Conservation (phyloP, 1,140 invertebrate species). For the Myzus persicae region DNA sequence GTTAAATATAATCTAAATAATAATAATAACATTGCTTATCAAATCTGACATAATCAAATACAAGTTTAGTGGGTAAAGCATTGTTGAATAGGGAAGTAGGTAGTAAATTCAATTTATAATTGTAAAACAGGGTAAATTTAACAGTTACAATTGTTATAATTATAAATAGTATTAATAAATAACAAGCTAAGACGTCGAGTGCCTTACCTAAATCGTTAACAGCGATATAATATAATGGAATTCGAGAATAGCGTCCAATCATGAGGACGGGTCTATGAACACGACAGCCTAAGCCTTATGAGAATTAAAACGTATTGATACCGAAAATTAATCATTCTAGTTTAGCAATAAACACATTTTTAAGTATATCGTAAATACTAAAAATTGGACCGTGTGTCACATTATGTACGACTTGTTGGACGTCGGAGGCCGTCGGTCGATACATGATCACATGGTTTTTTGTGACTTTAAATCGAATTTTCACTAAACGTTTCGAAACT, state of each 20-base stretch:
- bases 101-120: not conserved
- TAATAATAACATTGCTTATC: too few species aligned
- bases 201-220: not conserved
- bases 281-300: not conserved
- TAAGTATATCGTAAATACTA: not conserved
- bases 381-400: not conserved
- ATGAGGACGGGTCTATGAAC: not conserved
- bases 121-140: not conserved
- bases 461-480: not conserved
- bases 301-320: not conserved
- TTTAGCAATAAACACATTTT: not conserved
- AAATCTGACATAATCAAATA: too few species aligned
- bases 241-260: not conserved
- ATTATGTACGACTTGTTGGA: not conserved
- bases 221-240: not conserved
- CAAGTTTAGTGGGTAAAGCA: not conserved
- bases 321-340: not conserved
- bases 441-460: not conserved
- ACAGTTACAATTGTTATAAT: not conserved
- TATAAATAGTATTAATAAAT: not conserved
- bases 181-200: not conserved
- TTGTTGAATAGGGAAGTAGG: not conserved
- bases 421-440: not conserved
- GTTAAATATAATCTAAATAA: not conserved
- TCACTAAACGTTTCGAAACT: not conserved